Evolutionary conservation across 92 coral and sea anemone genomes (phyloP), one percentile per base, ranked within the genome.

Genomic region (Porites lobata): DNA sequence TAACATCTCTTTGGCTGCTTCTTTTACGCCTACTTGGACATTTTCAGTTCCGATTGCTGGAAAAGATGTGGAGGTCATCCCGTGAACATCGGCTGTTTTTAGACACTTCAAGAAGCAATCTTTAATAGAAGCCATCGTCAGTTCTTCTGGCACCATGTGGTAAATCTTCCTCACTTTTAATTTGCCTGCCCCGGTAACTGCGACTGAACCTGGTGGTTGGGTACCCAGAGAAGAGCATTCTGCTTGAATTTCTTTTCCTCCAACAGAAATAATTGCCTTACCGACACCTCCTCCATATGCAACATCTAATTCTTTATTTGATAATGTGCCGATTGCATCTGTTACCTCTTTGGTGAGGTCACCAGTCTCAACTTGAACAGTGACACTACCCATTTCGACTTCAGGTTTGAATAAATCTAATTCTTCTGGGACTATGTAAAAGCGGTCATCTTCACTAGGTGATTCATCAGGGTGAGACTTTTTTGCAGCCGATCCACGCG

Each of bases 41-140:
- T 71, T 80, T 56, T 96, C 98, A 12, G 96, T 94, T 14, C 96
- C 96, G 9, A 96, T 57, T 5, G 98, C 98, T 26, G 97, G 98
- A 8, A 96, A 63, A 13, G 96, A 86, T 21, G 94, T 90, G 1
- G 96, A 90, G 9, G 74, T 69, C 24, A 94, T 8, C 5, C 91
- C 72, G 13, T 69, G 3, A 0, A 77, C 19, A 11, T 90, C 91
- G 1, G 92, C 94, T 53, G 9, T 21, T 50, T 50, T 22, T 7
- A 96, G 89, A 66, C 96, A 96, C 59, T 66, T 84, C 1, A 81
- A 11, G 13, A 96, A 20, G 69, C 80, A 83, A 1, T 76, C 90
- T 47, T 69, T 87, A 10, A 92, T 54, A 18, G 74, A 73, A 11
- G 88, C 13, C 64, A 18, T 32, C 61, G 29, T 26, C 13, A 1